Conservation (phyloP, 2,888 invertebrate species). For the Euplexia lucipara region DNA sequence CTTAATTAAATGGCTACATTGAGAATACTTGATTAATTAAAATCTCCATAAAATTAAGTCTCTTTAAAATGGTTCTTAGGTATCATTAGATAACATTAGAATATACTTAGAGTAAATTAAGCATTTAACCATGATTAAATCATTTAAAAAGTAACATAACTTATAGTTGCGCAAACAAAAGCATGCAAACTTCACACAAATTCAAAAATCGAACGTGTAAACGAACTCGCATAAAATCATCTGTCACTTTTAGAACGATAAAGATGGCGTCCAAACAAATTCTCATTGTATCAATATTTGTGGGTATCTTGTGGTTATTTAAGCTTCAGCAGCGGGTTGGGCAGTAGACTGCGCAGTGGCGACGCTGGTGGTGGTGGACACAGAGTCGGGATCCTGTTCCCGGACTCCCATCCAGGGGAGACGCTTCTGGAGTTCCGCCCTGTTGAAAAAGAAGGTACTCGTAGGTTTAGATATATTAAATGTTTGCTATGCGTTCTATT, state of each 20-base stretch:
- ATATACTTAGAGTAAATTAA: too few relatives aligned
- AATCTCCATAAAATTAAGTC: neutral
- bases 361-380: conserved; percentile 90
- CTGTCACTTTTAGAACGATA: conserved; percentile 4
- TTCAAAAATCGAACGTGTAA: conserved; percentile 4
- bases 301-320: conserved; percentile 28
- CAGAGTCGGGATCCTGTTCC: conserved; percentile 91
- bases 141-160: neutral
- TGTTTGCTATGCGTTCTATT: neutral
- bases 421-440: conserved; percentile 95
- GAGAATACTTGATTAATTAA: neutral
- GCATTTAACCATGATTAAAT: neutral
- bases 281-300: conserved; percentile 47
- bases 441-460: conserved; percentile 71
- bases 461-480: too few relatives aligned
- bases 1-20: neutral
- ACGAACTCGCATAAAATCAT: neutral
- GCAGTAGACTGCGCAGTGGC: conserved; percentile 76
- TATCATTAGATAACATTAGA: neutral
- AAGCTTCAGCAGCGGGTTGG: conserved; percentile 75
- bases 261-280: conserved; percentile 7
- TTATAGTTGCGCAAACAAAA: conserved; percentile 28
- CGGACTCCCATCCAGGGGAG: conserved; percentile 95
- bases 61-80: neutral
- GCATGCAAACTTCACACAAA: neutral